Base-by-base conservation (phyloP, 2,797 vertebrate species). In the Fratercula arctica region DNA sequence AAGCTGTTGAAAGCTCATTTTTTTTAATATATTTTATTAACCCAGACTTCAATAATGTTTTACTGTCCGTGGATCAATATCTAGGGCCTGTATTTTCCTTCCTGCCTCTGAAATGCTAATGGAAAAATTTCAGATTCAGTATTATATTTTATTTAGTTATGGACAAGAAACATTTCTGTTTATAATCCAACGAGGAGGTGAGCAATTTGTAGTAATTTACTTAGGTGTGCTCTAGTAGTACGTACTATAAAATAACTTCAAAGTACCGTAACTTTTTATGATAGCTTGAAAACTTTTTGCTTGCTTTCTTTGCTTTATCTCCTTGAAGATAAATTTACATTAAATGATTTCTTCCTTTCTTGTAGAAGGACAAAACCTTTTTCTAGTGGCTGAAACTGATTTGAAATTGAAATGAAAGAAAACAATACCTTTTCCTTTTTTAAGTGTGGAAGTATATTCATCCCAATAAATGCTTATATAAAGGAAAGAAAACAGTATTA, bases 231-330 rank as follows among this genome's bases (percentile, higher is more conserved):
- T 90, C 12, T 33, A 31, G 14, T 43, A 28, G 16, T 60, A 25
- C 3, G 7, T 76, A 11, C 19, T 56, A 4, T 19, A 31, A 77
- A 60, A 41, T 53, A 41, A 54, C 46, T 81, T 74, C 3, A 18
- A 46, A 68, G 16, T 39, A 0, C 0, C 0, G 0, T 56, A 63
- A 77, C 11, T 89, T 87, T 33, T 74, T 60, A 14, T 56, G 17
- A 26, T 43, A 63, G 23, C 57, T 67, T 77, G 51, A 82, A 87
- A 70, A 74, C 20, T 67, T 76, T 51, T 31, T 68, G 13, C n/a
- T 93, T 69, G 25, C 26, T 81, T 87, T 85, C 8, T 57, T 21
- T 41, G 60, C 37, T 63, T 63, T 63, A 63, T 41, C 18, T 93
- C 48, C n/a, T 76, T 73, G 19, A 85, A 54, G 24, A 43, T 76